A percentile compares a stretch with the other conserved stretches of the same genome.
These are phyloP conservation scores for Gallinago solitaria DNA, from an alignment of 2,797 vertebrate species.

Conservation along the genomic window DNA sequence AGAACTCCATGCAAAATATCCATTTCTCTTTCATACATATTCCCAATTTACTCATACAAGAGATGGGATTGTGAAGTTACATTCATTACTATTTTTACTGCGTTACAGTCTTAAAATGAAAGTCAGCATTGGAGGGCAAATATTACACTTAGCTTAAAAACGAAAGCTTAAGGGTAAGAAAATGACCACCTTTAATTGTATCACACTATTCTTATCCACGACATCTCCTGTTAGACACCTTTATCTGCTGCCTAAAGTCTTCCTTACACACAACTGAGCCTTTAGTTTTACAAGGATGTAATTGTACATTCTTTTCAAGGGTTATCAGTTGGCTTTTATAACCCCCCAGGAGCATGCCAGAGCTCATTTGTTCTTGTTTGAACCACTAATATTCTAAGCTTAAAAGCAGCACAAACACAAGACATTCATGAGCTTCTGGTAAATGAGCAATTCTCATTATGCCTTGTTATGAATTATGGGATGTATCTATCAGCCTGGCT, in stretches of 20 bases:
- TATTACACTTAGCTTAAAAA: background rate
- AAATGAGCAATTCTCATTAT: background rate
- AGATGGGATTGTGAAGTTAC: background rate
- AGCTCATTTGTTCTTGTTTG: background rate
- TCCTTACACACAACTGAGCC: background rate
- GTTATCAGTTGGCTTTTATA: background rate
- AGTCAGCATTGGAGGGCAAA: background rate
- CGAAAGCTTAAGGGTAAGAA: background rate
- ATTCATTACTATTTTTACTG: background rate
- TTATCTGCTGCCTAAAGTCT: background rate
- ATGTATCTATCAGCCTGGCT: background rate
- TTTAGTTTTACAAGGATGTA: background rate
- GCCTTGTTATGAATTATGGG: background rate
- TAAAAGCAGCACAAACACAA: background rate
- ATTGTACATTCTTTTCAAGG: background rate
- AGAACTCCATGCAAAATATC: background rate
- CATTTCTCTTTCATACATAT: background rate
- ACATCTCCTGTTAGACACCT: background rate
- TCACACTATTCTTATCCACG: background rate
- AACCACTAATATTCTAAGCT: background rate
- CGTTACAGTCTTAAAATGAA: background rate
- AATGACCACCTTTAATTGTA: background rate
- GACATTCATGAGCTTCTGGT: background rate
- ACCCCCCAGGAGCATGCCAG: background rate
- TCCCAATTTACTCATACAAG: background rate